phyloP scores from a whole-genome alignment of 1,140 invertebrate species.

The Hypothenemus hampei region DNA sequence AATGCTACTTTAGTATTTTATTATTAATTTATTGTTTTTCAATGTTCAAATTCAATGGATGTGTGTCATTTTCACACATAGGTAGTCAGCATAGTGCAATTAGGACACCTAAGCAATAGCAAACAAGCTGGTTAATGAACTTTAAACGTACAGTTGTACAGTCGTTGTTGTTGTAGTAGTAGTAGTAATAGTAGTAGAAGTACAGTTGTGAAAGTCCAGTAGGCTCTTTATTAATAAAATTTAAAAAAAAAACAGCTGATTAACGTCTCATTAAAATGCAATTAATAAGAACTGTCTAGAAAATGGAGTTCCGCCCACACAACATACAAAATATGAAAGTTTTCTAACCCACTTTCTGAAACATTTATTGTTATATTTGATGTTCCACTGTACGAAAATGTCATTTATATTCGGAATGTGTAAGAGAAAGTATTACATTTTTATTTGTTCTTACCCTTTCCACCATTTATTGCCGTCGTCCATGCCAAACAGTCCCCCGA shows the following conservation, averaged over 20 bases:
- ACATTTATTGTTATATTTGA: not conserved
- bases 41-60: not conserved
- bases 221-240: not conserved
- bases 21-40: not conserved
- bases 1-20: not conserved
- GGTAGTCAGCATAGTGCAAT: slow-evolving; percentile 13
- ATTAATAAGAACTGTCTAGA: not conserved
- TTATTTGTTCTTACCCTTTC: slow-evolving; percentile 47
- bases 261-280: not conserved
- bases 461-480: slow-evolving; percentile 45
- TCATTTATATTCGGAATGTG: too few species aligned
- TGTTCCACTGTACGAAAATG: not conserved
- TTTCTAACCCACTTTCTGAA: not conserved
- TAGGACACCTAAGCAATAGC: slow-evolving; percentile 12
- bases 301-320: not conserved
- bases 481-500: slow-evolving; percentile 34
- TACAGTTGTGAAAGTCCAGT: slow-evolving; percentile 12
- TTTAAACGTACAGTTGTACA: slow-evolving; percentile 3
- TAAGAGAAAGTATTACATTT: slow-evolving; percentile 1
- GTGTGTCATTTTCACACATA: slow-evolving; percentile 14
- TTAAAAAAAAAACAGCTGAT: not conserved
- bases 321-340: not conserved
- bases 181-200: too few species aligned
- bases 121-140: slow-evolving; percentile 14
- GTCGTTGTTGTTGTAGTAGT: too few species aligned